These are phyloP conservation scores for Procambarus virginalis DNA, from an alignment of 1,140 invertebrate species.

Conservation along the genomic window DNA sequence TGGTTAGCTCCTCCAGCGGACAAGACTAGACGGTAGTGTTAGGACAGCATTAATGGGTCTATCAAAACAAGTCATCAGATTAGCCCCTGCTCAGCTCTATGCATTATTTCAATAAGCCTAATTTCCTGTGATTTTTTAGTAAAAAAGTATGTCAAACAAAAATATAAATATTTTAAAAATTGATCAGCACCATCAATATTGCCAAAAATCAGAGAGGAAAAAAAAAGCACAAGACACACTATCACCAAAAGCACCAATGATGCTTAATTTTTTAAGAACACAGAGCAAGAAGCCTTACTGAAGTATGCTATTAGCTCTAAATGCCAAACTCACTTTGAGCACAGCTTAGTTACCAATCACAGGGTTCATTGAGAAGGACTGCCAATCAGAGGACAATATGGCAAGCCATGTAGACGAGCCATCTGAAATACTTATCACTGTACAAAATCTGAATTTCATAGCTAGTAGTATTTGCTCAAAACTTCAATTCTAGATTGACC, in stretches of 20 bases:
- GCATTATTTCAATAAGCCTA: conserved; percentile 16
- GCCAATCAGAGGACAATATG: conserved; percentile 6
- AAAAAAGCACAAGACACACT: neutral
- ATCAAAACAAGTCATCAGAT: conserved; percentile 12
- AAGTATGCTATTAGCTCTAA: conserved; percentile 35
- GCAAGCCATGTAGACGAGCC: neutral
- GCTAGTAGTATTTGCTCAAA: neutral
- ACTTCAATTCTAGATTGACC: neutral
- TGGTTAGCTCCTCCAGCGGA: conserved; percentile 47
- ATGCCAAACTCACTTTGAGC: conserved; percentile 24
- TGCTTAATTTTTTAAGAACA: conserved; percentile 13
- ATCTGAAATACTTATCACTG: conserved; percentile 12
- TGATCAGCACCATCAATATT: neutral
- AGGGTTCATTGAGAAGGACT: neutral
- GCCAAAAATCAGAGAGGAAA: neutral
- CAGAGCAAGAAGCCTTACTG: conserved; percentile 40
- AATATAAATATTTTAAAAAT: neutral
- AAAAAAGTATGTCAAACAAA: neutral
- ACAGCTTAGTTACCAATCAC: neutral
- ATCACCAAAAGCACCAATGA: conserved; percentile 38
- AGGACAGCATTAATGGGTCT: conserved; percentile 34
- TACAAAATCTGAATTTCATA: conserved; percentile 1
- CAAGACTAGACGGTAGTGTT: conserved; percentile 62
- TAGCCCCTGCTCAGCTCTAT: conserved; percentile 14
- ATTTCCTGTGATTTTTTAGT: conserved; percentile 19